Conservation (phyloP, 2,797 vertebrate species). For the Phaenicophaeus curvirostris region DNA sequence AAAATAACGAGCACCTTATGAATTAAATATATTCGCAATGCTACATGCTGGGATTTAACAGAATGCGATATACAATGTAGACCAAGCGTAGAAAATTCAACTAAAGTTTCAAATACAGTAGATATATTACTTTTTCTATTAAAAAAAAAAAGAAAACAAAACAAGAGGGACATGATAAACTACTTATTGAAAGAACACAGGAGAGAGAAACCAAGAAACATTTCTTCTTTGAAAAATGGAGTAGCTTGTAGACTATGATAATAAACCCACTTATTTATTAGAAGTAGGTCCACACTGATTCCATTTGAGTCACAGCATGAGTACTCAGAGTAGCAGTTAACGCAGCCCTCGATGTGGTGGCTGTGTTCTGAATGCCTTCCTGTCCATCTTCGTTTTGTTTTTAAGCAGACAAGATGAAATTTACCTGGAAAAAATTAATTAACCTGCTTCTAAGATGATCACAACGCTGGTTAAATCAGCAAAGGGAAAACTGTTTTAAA, state of each 20-base stretch:
- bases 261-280: constrained; percentile 67
- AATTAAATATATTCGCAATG: constrained; percentile 69
- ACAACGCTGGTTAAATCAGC: neutral
- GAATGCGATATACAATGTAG: neutral
- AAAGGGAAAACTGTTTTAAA: neutral
- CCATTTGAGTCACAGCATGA: constrained; percentile 66
- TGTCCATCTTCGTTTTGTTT: neutral
- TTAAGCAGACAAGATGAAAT: constrained; percentile 24
- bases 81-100: neutral
- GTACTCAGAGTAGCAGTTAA: constrained; percentile 68
- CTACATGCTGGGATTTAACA: constrained; percentile 21
- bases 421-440: neutral
- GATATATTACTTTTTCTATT: neutral
- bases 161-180: neutral
- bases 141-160: neutral
- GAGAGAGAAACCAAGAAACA: constrained; percentile 24
- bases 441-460: neutral
- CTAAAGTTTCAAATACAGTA: neutral
- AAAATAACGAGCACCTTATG: constrained; percentile 51
- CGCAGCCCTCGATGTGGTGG: constrained; percentile 19
- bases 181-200: constrained; percentile 11
- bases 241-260: constrained; percentile 21
- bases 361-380: constrained; percentile 49
- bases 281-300: constrained; percentile 58
- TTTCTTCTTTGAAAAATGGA: neutral